Percentiles rank a stretch among this genome's conserved stretches.
Evolutionary conservation across 2,797 vertebrate species (phyloP).

Genomic region (Pogonophryne albipinna): DNA sequence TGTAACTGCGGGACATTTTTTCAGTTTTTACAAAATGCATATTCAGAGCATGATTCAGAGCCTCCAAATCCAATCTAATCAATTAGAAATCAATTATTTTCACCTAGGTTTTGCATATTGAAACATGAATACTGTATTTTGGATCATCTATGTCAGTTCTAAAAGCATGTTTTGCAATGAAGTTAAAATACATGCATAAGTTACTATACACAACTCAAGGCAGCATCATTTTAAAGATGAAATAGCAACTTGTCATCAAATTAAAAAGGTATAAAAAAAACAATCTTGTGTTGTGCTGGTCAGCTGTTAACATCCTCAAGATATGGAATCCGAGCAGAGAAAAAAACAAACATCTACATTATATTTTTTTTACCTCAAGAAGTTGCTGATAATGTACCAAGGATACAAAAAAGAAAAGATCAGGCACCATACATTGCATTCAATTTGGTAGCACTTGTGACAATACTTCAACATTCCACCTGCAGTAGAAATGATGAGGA

Average conservation of each 20-base stretch:
- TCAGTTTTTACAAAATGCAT: slow-evolving; percentile 61
- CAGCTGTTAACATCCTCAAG: slow-evolving; percentile 49
- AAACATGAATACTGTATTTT: slow-evolving; percentile 72
- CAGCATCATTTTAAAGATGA: slow-evolving; percentile 61
- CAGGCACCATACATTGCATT: slow-evolving; percentile 56
- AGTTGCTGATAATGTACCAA: slow-evolving; percentile 66
- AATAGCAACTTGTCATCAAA: slow-evolving; percentile 60
- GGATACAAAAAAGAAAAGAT: slow-evolving; percentile 20
- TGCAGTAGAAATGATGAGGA: slow-evolving; percentile 42
- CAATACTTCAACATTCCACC: slow-evolving; percentile 50
- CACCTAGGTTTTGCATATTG: slow-evolving; percentile 65
- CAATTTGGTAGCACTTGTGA: slow-evolving; percentile 57
- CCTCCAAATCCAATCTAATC: slow-evolving; percentile 54
- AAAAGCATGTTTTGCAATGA: slow-evolving; percentile 67
- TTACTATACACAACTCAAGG: slow-evolving; percentile 83
- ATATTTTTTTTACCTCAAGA: slow-evolving; percentile 35
- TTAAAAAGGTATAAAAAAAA: slow-evolving; percentile 47
- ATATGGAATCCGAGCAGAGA: slow-evolving; percentile 40
- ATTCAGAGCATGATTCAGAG: slow-evolving; percentile 53
- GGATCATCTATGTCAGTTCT: slow-evolving; percentile 59
- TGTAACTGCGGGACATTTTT: slow-evolving; percentile 23
- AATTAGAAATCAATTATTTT: slow-evolving; percentile 61
- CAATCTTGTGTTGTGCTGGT: slow-evolving; percentile 59
- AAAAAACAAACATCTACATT: slow-evolving; percentile 49
- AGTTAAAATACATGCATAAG: slow-evolving; percentile 81